Percentiles rank a stretch among this genome's conserved stretches.
Conservation (phyloP, 2,797 vertebrate genomes). For the Spinibarbus caldwelli region DNA sequence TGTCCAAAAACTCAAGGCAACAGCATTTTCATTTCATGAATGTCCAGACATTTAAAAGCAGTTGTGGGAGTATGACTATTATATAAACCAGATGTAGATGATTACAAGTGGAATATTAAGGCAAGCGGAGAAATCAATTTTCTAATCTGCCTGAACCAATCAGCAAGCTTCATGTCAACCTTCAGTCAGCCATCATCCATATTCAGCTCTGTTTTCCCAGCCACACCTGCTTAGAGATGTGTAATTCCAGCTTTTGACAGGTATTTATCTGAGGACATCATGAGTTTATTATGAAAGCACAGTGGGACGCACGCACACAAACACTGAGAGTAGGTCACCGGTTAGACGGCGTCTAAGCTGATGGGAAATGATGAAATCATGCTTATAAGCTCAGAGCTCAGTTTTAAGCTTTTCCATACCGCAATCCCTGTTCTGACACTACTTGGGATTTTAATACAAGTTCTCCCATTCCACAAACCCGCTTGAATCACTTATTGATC, state of each 20-base stretch:
- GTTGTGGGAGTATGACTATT: not conserved
- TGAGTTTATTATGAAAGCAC: constrained; percentile 58
- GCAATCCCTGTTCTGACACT: constrained; percentile 48
- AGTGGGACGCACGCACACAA: constrained; percentile 34
- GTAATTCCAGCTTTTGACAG: constrained; percentile 64
- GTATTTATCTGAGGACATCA: constrained; percentile 63
- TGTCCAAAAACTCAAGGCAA: not conserved
- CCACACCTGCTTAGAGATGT: constrained; percentile 53
- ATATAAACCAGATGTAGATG: constrained; percentile 35
- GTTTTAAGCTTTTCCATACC: constrained; percentile 57
- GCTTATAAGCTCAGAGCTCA: constrained; percentile 53
- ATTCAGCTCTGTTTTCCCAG: constrained; percentile 49
- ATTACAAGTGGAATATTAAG: constrained; percentile 23
- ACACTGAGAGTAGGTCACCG: constrained; percentile 37
- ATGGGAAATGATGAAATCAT: constrained; percentile 60
- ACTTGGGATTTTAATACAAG: constrained; percentile 48
- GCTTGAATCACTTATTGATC: constrained; percentile 49
- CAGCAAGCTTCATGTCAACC: constrained; percentile 50
- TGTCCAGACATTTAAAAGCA: constrained; percentile 1
- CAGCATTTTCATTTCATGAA: constrained; percentile 12
- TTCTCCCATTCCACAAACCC: constrained; percentile 45
- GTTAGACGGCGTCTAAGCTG: constrained; percentile 43
- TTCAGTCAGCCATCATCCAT: constrained; percentile 47
- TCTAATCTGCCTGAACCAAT: constrained; percentile 57
- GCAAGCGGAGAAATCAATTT: constrained; percentile 45